Conservation (phyloP, 2,797 vertebrate species). For the Galago senegalensis region DNA sequence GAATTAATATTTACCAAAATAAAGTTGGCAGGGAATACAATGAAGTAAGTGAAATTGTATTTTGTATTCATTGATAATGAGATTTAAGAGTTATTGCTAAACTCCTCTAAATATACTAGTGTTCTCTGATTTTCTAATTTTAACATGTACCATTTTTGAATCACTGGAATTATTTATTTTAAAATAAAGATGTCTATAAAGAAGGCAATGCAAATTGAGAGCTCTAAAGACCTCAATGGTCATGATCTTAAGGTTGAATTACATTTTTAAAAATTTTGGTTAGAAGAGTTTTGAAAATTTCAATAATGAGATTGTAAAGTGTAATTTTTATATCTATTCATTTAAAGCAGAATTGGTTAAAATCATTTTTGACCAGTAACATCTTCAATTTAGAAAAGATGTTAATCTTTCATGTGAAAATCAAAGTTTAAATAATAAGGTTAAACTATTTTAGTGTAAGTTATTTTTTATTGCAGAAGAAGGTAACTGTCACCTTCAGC, state of each 20-base stretch:
- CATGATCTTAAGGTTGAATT: neutral
- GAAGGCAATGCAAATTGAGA: neutral
- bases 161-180: neutral
- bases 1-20: neutral
- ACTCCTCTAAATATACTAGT: neutral
- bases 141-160: neutral
- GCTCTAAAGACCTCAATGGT: neutral
- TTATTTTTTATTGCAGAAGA: neutral
- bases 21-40: neutral
- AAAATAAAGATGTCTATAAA: neutral
- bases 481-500: neutral
- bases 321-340: neutral
- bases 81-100: neutral
- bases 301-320: neutral
- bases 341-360: neutral
- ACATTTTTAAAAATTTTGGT: neutral
- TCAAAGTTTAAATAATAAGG: neutral
- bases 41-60: neutral
- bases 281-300: neutral
- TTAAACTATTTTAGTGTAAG: neutral
- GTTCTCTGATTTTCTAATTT: neutral
- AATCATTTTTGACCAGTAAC: neutral
- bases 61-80: neutral
- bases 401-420: neutral
- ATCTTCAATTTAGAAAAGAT: neutral